These are phyloP conservation scores for Antennarius striatus DNA, from an alignment of 2,113 vertebrate species.

Conservation along the genomic window DNA sequence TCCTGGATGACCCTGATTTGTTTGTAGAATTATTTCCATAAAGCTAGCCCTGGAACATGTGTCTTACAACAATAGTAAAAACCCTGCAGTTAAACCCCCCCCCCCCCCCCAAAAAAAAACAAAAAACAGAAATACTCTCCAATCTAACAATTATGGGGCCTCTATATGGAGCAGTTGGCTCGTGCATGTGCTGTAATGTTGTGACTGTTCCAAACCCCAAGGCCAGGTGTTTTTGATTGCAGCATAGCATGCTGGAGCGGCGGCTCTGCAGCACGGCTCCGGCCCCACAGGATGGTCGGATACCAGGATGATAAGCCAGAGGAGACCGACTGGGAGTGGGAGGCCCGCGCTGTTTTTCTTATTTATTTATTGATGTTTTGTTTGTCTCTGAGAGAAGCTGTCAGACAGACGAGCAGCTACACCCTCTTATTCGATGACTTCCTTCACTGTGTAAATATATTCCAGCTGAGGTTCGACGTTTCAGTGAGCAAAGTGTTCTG, in stretches of 20 bases:
- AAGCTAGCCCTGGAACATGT: constrained; percentile 54
- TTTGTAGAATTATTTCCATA: constrained; percentile 55
- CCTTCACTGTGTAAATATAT: constrained; percentile 58
- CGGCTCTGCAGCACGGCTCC: constrained; percentile 55
- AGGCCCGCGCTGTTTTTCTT: constrained; percentile 64
- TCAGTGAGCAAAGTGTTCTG: constrained; percentile 48
- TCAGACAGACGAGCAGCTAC: constrained; percentile 62
- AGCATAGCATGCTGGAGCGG: constrained; percentile 59
- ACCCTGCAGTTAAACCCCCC: constrained; percentile 31
- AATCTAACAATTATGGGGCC: constrained; percentile 77
- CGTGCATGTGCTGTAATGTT: constrained; percentile 79
- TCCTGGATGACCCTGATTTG: constrained; percentile 40
- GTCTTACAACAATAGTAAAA: constrained; percentile 73
- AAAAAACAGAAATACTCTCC: constrained; percentile 66
- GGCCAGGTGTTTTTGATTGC: constrained; percentile 81
- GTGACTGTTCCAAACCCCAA: constrained; percentile 72
- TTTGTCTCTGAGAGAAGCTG: constrained; percentile 62
- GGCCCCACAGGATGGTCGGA: constrained; percentile 61
- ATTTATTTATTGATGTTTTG: constrained; percentile 74
- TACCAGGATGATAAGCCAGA: constrained; percentile 55
- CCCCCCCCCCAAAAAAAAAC: constrained; percentile 6
- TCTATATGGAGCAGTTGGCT: constrained; percentile 74
- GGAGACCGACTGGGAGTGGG: constrained; percentile 56
- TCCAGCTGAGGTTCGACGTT: constrained; percentile 58
- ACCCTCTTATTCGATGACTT: constrained; percentile 69